A percentile compares a stretch with the other conserved stretches of the same genome.
Conservation (phyloP, 2,113 vertebrate species). For the Dipodomys stephensi region DNA sequence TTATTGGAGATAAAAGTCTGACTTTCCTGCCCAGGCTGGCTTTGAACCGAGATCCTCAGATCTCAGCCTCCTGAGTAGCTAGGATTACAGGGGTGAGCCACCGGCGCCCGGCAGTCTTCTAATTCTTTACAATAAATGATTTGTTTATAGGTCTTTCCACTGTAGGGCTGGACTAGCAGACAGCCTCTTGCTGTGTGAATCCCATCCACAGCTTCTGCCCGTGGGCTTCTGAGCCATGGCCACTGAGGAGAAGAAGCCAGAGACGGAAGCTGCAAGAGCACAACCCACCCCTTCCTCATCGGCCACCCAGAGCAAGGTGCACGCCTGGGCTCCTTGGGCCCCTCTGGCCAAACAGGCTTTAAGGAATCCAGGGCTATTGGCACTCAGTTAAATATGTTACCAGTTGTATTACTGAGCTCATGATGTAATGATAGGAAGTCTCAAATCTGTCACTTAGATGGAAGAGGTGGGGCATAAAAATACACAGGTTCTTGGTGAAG, state of each 20-base stretch:
- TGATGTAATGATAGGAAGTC: accelerated
- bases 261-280: conserved; percentile 95
- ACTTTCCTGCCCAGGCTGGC: too few relatives aligned
- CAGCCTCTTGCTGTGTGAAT: background rate
- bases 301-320: conserved; percentile 96
- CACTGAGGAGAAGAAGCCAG: conserved; percentile 99
- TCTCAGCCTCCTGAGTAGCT: too few relatives aligned
- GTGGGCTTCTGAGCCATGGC: conserved; percentile 91
- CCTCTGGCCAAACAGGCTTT: background rate
- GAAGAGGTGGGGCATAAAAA: background rate
- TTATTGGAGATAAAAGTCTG: too few relatives aligned
- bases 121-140: background rate
- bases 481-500: background rate
- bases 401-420: accelerated
- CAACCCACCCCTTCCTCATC: conserved; percentile 95
- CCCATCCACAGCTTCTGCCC: conserved; percentile 58
- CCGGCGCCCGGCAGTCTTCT: background rate
- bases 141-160: background rate
- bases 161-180: conserved; percentile 43
- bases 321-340: background rate
- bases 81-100: too few relatives aligned
- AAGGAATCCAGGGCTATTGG: accelerated
- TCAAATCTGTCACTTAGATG: background rate
- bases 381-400: background rate
- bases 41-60: too few relatives aligned